phyloP scores from a whole-genome alignment of 2,797 vertebrate species.

The Atherinosoma microstoma region DNA sequence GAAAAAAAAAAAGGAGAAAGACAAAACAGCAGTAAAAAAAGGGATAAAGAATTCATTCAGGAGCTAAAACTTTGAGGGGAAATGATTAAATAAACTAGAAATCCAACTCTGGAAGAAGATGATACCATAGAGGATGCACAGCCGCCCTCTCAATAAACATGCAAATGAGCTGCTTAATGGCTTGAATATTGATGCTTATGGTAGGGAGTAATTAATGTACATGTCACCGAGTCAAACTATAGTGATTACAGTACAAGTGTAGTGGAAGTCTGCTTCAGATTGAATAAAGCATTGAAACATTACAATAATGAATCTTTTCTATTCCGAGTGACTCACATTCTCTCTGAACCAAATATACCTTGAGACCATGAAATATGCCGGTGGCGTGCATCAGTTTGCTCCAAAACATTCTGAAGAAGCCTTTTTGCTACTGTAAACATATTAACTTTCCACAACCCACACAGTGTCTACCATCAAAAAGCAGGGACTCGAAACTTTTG shows the following conservation, averaged over 20 bases:
- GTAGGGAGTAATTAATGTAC: conserved; percentile 73
- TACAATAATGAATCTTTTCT: neutral
- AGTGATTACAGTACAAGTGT: conserved; percentile 65
- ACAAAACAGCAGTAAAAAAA: conserved; percentile 1
- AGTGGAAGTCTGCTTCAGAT: neutral
- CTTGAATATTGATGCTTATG: conserved; percentile 70
- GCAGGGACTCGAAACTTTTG: conserved; percentile 10
- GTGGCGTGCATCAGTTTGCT: conserved; percentile 2
- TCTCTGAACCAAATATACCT: neutral
- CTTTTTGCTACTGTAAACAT: conserved; percentile 19
- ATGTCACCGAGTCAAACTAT: conserved; percentile 67
- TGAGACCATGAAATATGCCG: conserved; percentile 1
- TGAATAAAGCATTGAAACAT: neutral
- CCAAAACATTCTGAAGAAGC: conserved; percentile 24
- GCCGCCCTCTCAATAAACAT: conserved; percentile 74
- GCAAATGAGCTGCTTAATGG: conserved; percentile 76
- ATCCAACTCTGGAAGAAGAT: conserved; percentile 45
- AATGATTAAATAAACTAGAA: conserved; percentile 53
- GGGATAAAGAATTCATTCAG: conserved; percentile 16
- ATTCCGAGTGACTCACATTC: neutral
- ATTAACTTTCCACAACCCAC: conserved; percentile 28
- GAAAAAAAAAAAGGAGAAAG: neutral
- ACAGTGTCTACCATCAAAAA: conserved; percentile 32
- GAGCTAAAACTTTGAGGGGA: conserved; percentile 20
- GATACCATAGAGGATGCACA: conserved; percentile 44